Base-by-base conservation (phyloP, 1,140 invertebrate species). In the Meloidogyne chitwoodi region DNA sequence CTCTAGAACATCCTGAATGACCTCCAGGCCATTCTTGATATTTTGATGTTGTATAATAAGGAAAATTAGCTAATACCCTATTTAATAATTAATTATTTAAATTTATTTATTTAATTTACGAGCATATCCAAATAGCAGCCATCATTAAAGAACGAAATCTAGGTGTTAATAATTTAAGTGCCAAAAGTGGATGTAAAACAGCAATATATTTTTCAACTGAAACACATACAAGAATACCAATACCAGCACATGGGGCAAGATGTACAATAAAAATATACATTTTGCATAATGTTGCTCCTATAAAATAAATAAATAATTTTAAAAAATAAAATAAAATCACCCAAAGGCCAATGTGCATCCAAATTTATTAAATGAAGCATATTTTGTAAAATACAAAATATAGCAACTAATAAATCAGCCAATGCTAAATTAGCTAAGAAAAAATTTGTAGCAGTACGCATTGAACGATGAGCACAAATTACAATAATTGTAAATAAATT, bases 401-500 rank as follows among this genome's bases (percentile, higher is more conserved):
- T 68, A 0, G 83, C 79, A 24, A 73, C 70, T 10, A 87, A 75
- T 16, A 85, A 73, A 68, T 85, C 84, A 29, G 84, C 84, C 19
- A 82, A 72, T 12, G 84, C 84, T 64, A 94, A 88, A 86, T 94
- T 93, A 3, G 92, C 92, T 76, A 93, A 86, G 85, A 93, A 93
- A 87, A 93, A 93, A 83, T 93, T 93, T 6, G 93, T 93, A 62
- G 92, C 92, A 44, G 92, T 93, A n/a, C 77, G 78, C 77, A 78
- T 78, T 24, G 77, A 80, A n/a, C 77, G 77, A 48, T 78, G 77
- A 29, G 68, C 77, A 79, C 63, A 44, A 24, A 78, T 78, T 24
- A 78, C 77, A 41, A 79, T 27, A 41, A 78, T 80, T 34, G 75
- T 78, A 22, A 78, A 79, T 27, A 61, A 41, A 71, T 78, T 78